Base-by-base conservation (phyloP, 2,888 invertebrate genomes). In the Pyrocoelia pectoralis region DNA sequence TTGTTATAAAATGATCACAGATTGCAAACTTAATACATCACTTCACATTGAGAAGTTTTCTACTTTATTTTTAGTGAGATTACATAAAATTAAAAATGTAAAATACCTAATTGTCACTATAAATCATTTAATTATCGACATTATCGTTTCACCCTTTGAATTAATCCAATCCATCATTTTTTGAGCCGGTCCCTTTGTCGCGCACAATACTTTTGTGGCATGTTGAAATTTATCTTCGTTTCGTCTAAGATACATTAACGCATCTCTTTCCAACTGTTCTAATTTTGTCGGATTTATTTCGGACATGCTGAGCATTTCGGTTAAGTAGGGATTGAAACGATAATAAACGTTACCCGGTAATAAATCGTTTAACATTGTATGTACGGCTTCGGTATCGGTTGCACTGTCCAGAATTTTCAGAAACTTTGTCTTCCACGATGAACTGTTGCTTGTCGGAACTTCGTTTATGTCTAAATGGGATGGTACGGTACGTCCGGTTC, bases 371-470 rank as follows among this genome's bases (percentile, higher is more conserved):
- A 94, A 76, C 73, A 90, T 87, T 51, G 87, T 86, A 76, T 94
- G 93, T 3, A 94, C 92, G 90, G 92, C 89, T 86, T 94, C 94
- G 8, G 94, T 94, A 76, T 94, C 94, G 0, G 94, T 94, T 4
- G 94, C 94, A 68, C 92, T 92, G 76, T 93, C 93, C 38, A 94
- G 82, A 55, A 94, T 91, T 79, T 90, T 91, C 72, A 88, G 84
- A 74, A 95, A 89, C 80, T 94, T 94, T 70, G 89, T 89, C 78
- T 87, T 89, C 87, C 94, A 90, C 24, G 89, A 88, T 0, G 86
- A 85, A 65, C 79, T 77, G 59, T 66, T 75, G 4, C 72, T 69
- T 1, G 74, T 64, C 61, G 79, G 75, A 17, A 70, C 59, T 3
- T 67, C 61, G 14, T 50, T 53, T 56, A 75, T 69, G 54, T 79